Base-by-base conservation (phyloP, 2,888 invertebrate genomes). In the Drosophila tanythrix region DNA sequence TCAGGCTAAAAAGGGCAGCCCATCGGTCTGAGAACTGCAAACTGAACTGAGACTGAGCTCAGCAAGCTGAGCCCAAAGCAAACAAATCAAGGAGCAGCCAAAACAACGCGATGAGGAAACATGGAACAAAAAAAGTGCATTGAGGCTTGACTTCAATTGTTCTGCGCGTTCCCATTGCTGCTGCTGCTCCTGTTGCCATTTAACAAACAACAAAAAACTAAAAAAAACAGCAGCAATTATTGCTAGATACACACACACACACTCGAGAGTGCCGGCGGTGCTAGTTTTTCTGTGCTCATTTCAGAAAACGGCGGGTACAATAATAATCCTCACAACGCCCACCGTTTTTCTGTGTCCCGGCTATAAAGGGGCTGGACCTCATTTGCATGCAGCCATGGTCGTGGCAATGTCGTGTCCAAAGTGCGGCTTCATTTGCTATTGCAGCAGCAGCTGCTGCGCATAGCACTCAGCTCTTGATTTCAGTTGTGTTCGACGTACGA, bases 1-100 rank as follows among this genome's bases (percentile, higher is more conserved):
- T 74, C 76, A 70, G 89, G 87, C 89, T 80, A 78, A 89, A 87
- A 89, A 87, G 89, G 87, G 85, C 88, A 86, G 82, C 88, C 83
- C 87, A 71, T 66, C 58, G 66, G 66, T 53, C 74, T 61, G 63
- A 61, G 70, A 70, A 52, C 68, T 46, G 51, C 70, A 68, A 71
- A 63, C 63, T 56, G 66, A 64, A 60, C 62, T 38, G 48, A 52
- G 58, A 29, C 70, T 62, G 50, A 70, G 66, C 60, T 13, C 38
- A 29, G 29, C 56, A 38, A 38, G 56, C 74, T 68, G 66, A 69
- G 75, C 72, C 79, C 66, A 68, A 75, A 82, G 79, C 87, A 88
- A 86, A 88, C 84, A 88, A 86, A 88, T 86, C 89, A 88, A 84
- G 87, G 81, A 84, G 89, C 86, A 82, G 86, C 84, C 35, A 60